These are phyloP conservation scores for Zele albiditarsus DNA, from an alignment of 2,888 invertebrate species.

Conservation along the genomic window DNA sequence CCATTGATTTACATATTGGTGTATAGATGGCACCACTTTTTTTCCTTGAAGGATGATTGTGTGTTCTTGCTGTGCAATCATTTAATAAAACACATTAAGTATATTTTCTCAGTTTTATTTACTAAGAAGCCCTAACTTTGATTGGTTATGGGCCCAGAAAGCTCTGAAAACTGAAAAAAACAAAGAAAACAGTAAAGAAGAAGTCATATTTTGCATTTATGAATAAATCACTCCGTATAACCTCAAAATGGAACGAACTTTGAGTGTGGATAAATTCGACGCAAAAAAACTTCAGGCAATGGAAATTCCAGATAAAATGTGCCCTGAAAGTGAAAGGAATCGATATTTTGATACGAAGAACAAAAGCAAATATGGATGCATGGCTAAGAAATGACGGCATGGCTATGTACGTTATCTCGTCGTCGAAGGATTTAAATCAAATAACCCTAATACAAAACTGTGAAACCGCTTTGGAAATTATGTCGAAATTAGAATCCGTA, in stretches of 20 bases:
- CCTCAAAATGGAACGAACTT: background rate
- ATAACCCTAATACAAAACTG: conserved; percentile 17
- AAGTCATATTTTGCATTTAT: too few species aligned
- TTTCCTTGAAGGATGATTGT: too few species aligned
- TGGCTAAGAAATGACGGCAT: conserved; percentile 39
- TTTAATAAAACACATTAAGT: too few species aligned
- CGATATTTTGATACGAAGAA: conserved; percentile 6
- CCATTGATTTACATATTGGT: too few species aligned
- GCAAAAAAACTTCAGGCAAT: conserved; percentile 12
- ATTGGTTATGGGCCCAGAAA: too few species aligned
- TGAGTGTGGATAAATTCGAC: conserved; percentile 28
- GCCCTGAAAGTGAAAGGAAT: conserved; percentile 31
- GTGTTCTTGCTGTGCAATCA: too few species aligned
- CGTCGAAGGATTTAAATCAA: conserved; percentile 7
- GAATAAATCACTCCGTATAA: too few species aligned
- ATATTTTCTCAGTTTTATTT: too few species aligned
- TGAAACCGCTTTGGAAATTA: conserved; percentile 47
- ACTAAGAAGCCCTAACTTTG: too few species aligned
- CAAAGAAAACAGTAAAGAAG: too few species aligned
- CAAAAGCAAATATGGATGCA: background rate
- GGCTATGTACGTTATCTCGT: conserved; percentile 28
- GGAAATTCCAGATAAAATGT: conserved; percentile 35
- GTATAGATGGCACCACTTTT: too few species aligned
- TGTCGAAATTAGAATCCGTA: conserved; percentile 43
- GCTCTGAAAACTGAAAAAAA: too few species aligned